Base-by-base conservation (phyloP, 1,140 invertebrate species). In the Subanguina moxae region DNA sequence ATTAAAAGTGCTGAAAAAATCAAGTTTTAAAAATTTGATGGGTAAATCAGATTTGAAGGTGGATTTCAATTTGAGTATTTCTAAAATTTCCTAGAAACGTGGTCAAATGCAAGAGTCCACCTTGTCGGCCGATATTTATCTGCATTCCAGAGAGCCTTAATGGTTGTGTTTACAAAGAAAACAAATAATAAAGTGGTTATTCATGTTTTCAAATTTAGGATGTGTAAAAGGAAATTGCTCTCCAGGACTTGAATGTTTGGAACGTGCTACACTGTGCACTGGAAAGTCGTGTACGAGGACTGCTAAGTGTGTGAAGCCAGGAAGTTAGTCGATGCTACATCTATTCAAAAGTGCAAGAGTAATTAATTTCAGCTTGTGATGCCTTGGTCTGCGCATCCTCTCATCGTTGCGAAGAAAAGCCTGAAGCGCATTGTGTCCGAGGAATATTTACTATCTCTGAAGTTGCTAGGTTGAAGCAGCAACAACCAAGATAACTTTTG, bases 391-490 rank as follows among this genome's bases (percentile, higher is more conserved):
- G 70, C 38, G 69, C 70, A 0, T 61, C 70, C 1, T 72, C 68
- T 13, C 70, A 71, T 46, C 23, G 52, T 17, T 71, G 70, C 38
- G 30, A 72, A 64, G 19, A 23, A 48, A 56, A 64, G n/a, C 58
- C 3, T 5, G 27, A 46, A 15, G 70, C 70, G 0, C 68, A 64
- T 15, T 71, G 70, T 48, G 69, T 64, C 38, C 30, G 70, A 48
- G 70, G 71, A 25, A 63, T 71, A 30, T 65, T 71, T 28, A 71
- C 68, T 13, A 42, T 67, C 30, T 64, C 57, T 13, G 70, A 71
- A 27, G 70, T 71, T 3, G 48, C 48, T 7, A 52, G 17, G 17
- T 25, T 52, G n/a, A 3, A 52, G 15, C 48, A 52, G 17, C 48
- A 52, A 52, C n/a, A 19, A 52, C 48, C 3, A 52, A 21, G 17